Conservation (phyloP, 2,113 vertebrate genomes). For the Cromileptes altivelis region DNA sequence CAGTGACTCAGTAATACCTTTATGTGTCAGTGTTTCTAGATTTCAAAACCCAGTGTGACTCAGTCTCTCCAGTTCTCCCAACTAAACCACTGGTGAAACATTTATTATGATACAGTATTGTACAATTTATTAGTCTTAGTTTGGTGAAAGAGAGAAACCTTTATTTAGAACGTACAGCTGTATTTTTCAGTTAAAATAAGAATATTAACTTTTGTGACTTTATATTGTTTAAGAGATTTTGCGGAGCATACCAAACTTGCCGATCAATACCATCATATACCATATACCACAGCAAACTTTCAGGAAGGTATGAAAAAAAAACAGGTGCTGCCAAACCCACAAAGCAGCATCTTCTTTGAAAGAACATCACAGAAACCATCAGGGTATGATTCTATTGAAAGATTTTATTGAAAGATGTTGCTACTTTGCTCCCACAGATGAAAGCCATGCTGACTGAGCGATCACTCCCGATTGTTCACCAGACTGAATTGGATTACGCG, state of each 20-base stretch:
- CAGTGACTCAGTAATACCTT: background rate
- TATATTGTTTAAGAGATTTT: too few relatives aligned
- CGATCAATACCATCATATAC: too few relatives aligned
- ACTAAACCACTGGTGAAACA: background rate
- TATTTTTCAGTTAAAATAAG: too few relatives aligned
- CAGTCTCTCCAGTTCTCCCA: background rate
- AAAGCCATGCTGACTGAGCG: background rate
- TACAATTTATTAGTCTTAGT: background rate
- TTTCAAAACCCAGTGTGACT: background rate
- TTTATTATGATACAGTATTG: background rate
- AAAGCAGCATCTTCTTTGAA: background rate
- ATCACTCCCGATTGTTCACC: slow-evolving; percentile 11
- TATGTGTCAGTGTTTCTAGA: background rate
- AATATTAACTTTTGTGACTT: too few relatives aligned
- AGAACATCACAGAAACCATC: background rate
- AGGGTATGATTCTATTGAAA: background rate
- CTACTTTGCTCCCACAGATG: background rate
- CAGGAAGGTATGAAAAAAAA: too few relatives aligned
- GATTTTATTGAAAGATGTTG: slow-evolving; percentile 14
- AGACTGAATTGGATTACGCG: background rate
- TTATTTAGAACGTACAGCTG: too few relatives aligned
- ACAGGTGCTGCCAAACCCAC: too few relatives aligned
- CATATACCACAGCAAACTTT: too few relatives aligned
- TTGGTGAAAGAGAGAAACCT: too few relatives aligned
- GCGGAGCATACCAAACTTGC: too few relatives aligned